Evolutionary conservation across 23 tunicate genomes (phyloP).

Genomic region (Styela plicata): DNA sequence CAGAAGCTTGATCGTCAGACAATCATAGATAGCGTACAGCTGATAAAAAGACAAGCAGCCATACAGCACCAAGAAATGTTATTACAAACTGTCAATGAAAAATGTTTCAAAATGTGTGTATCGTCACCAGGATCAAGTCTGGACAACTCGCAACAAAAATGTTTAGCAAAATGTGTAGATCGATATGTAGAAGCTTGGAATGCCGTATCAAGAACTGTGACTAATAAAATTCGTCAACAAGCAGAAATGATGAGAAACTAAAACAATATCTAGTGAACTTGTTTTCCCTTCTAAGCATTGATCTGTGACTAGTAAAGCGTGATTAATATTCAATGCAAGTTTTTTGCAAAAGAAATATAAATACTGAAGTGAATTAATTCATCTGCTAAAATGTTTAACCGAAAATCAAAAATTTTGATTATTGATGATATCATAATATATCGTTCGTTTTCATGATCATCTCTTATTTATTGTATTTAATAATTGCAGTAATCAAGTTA

Average conservation of each 20-base stretch:
- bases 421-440: no score
- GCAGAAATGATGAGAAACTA: conserved; percentile 65
- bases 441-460: no score
- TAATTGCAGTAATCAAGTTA: no score
- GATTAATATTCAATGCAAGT: no score
- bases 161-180: conserved; percentile 83
- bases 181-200: conserved; percentile 91
- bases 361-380: no score
- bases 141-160: conserved; percentile 91
- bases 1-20: conserved; percentile 65
- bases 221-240: conserved; percentile 82
- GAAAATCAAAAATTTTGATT: no score
- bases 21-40: conserved; percentile 64
- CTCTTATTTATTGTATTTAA: no score
- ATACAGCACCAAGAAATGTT: conserved; percentile 89
- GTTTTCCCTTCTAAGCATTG: no score
- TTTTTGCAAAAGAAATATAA: no score
- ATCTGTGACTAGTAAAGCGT: no score
- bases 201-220: conserved; percentile 76
- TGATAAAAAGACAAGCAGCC: conserved; percentile 65
- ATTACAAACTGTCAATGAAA: conserved; percentile 86
- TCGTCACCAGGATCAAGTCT: conserved; percentile 65
- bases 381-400: no score
- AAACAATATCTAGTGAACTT: no score
- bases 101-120: conserved; percentile 89